phyloP scores from a whole-genome alignment of 2,797 vertebrate genomes.

The Cygnus olor region DNA sequence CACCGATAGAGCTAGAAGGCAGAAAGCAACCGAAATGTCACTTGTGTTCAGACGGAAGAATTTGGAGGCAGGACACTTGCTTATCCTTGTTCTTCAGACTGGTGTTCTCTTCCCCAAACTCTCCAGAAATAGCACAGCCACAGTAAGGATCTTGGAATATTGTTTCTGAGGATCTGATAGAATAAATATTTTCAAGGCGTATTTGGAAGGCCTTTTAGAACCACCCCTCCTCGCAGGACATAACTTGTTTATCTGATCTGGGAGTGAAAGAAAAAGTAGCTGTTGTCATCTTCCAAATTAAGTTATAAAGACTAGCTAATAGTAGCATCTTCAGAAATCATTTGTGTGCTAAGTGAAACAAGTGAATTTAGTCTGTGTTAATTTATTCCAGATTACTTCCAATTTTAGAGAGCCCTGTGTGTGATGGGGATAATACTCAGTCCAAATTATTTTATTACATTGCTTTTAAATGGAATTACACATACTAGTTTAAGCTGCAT shows the following conservation, averaged over 20 bases:
- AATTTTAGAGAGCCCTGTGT: background rate
- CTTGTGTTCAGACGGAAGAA: background rate
- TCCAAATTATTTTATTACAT: background rate
- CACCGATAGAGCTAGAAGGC: conserved; percentile 1
- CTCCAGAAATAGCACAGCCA: background rate
- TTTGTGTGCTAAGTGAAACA: background rate
- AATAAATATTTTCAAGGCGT: background rate
- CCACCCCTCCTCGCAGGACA: background rate
- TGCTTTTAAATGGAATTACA: background rate
- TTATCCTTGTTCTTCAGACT: background rate
- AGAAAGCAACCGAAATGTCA: background rate
- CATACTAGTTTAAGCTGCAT: background rate
- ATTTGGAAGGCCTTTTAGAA: background rate
- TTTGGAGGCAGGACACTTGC: background rate
- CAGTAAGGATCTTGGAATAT: background rate
- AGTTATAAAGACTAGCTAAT: background rate
- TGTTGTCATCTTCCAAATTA: background rate
- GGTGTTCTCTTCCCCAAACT: background rate
- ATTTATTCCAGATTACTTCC: background rate
- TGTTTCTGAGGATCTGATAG: background rate
- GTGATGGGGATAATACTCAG: background rate
- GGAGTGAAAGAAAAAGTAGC: background rate
- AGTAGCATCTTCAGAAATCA: background rate
- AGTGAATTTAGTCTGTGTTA: background rate
- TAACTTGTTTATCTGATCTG: background rate